Conservation (phyloP, 64 coral and sea anemone species). For the Montipora cactus region DNA sequence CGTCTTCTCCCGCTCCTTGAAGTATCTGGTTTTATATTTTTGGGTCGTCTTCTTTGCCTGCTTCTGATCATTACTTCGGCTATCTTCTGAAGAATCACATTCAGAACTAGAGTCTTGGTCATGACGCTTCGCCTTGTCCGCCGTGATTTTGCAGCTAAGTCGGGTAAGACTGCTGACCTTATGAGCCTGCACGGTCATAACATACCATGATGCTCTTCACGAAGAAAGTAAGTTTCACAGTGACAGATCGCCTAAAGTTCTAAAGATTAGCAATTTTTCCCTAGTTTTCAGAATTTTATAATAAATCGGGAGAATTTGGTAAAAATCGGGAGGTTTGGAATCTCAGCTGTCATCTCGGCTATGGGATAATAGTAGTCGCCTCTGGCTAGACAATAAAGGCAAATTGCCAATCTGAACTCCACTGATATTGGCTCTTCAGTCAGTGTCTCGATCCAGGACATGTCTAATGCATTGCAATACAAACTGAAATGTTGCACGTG, state of each 20-base stretch:
- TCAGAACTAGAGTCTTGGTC: too few relatives aligned
- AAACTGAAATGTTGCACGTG: conserved; percentile 72
- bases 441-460: conserved; percentile 29
- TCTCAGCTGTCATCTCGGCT: conserved; percentile 5
- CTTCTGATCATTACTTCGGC: too few relatives aligned
- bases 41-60: too few relatives aligned
- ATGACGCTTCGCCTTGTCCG: too few relatives aligned
- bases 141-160: conserved; percentile 3
- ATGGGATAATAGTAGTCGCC: conserved; percentile 46
- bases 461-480: conserved; percentile 39
- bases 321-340: too few relatives aligned
- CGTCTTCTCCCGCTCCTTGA: too few relatives aligned
- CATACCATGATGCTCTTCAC: not conserved
- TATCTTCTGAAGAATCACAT: too few relatives aligned
- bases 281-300: too few relatives aligned
- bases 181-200: not conserved
- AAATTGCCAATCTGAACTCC: conserved; percentile 41
- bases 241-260: not conserved
- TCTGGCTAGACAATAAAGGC: conserved; percentile 31
- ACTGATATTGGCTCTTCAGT: conserved; percentile 54
- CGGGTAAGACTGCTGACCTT: conserved; percentile 8
- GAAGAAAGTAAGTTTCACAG: not conserved
- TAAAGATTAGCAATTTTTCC: not conserved
- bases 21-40: too few relatives aligned
- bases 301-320: too few relatives aligned